Base-by-base conservation (phyloP, 1,140 invertebrate genomes). In the Leptinotarsa lineolata region DNA sequence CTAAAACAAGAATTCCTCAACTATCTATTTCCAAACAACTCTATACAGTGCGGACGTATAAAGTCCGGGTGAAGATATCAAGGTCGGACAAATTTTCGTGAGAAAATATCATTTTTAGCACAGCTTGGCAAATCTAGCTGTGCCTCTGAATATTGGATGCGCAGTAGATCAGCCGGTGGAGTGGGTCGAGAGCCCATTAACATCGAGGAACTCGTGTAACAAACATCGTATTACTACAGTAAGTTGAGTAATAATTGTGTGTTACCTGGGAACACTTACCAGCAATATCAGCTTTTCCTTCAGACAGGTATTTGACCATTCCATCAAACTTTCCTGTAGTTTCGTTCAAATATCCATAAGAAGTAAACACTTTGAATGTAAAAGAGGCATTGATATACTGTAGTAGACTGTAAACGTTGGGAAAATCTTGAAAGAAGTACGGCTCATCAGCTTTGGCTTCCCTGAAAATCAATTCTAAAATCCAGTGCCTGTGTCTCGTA, bases 291-390 rank as follows among this genome's bases (percentile, higher is more conserved):
- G 69, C 61, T 24, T 72, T 72, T 48, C 64, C 72, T 18, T 69
- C 21, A 22, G 64, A 68, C 22, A 79, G 21, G 18, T 73, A 74
- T 39, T 64, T 20, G 44, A 79, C 54, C 64, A 79, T 60, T 46
- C 76, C 78, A 61, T 73, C 58, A 22, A 75, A 66, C 44, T 75
- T 61, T 24, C 73, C 74, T 44, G 66, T 75, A 15, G 67, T 66
- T 72, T 72, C 60, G 48, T 76, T 74, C 46, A 71, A 68, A 71
- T 79, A 75, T 48, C 78, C 78, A 54, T 78, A 76, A 48, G 46
- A 58, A 46, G 72, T 54, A 30, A 75, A 73, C 13, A 73, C 59
- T 16, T 16, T 65, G 3, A 79, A 59, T 20, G 74, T 20, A 20
- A 72, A 73, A 64, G 76, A 73, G 20, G 73, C 70, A 67, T 79